A percentile compares a stretch with the other conserved stretches of the same genome.
These are phyloP conservation scores for Euplexia lucipara DNA, from an alignment of 2,888 invertebrate genomes.

Conservation along the genomic window DNA sequence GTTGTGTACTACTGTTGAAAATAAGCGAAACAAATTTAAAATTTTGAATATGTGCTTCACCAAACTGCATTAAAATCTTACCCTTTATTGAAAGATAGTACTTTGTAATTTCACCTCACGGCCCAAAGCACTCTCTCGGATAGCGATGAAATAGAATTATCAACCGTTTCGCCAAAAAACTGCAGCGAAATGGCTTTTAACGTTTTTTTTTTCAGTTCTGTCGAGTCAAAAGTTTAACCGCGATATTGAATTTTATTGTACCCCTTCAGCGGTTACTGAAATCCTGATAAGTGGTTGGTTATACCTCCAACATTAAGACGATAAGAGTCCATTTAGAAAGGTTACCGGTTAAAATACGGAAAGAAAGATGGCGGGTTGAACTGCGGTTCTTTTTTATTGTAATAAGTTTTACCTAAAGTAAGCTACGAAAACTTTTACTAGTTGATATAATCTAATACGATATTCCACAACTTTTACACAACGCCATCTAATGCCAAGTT, in stretches of 20 bases:
- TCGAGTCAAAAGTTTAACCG: slow-evolving; percentile 69
- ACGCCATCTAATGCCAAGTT: too few species aligned
- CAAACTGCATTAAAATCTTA: slow-evolving; percentile 54
- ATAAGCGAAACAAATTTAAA: too few species aligned
- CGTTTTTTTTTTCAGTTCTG: slow-evolving; percentile 71
- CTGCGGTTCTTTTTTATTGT: slow-evolving; percentile 21
- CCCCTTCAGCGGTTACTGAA: slow-evolving; percentile 47
- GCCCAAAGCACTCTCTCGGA: slow-evolving; percentile 72
- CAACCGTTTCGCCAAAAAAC: slow-evolving; percentile 76
- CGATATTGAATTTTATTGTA: slow-evolving; percentile 71
- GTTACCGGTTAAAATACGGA: slow-evolving; percentile 31
- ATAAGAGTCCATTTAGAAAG: slow-evolving; percentile 50
- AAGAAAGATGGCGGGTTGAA: slow-evolving; percentile 28
- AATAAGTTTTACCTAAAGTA: slow-evolving; percentile 4
- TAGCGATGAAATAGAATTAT: slow-evolving; percentile 79
- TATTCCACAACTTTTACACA: too few species aligned
- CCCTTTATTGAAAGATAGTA: slow-evolving; percentile 60
- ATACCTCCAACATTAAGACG: slow-evolving; percentile 47
- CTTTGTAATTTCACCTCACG: slow-evolving; percentile 69
- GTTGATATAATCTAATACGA: too few species aligned
- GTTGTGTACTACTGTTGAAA: slow-evolving; percentile 8
- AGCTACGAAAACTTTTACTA: neutral
- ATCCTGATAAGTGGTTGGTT: slow-evolving; percentile 54
- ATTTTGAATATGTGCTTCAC: too few species aligned
- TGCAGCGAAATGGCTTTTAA: slow-evolving; percentile 77